These are phyloP conservation scores for Epinephelus malabaricus DNA, from an alignment of 2,797 vertebrate genomes.

Conservation along the genomic window DNA sequence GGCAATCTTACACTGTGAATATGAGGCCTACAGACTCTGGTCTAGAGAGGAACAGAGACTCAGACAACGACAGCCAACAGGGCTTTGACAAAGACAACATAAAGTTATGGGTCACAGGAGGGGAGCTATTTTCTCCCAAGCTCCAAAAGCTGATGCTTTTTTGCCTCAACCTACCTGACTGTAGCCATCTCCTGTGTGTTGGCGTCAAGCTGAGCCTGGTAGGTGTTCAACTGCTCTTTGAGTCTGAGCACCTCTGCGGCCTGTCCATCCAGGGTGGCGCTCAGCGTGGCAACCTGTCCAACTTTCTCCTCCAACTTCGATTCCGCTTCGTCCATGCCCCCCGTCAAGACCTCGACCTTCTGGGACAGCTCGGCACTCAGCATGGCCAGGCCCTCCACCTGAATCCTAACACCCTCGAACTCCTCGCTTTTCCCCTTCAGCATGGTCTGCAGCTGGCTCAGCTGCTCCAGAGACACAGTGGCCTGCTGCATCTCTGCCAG, in stretches of 20 bases:
- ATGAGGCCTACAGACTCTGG: conserved; percentile 30
- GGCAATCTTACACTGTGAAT: conserved; percentile 35
- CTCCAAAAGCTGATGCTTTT: conserved; percentile 27
- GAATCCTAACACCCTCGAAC: conserved; percentile 64
- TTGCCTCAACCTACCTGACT: conserved; percentile 70
- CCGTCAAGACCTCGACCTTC: conserved; percentile 58
- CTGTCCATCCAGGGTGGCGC: conserved; percentile 60
- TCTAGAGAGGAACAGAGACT: conserved; percentile 35
- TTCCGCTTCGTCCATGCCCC: conserved; percentile 48
- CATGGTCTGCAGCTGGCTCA: conserved; percentile 66
- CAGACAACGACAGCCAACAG: conserved; percentile 59
- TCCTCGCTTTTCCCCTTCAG: conserved; percentile 66
- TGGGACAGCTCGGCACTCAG: conserved; percentile 56
- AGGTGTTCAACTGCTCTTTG: conserved; percentile 61
- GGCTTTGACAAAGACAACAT: conserved; percentile 75
- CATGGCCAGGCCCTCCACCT: conserved; percentile 64
- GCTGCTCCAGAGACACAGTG: conserved; percentile 74
- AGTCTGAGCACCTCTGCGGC: conserved; percentile 59
- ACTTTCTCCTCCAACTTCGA: conserved; percentile 59
- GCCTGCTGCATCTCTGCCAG: conserved; percentile 79
- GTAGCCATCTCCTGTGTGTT: conserved; percentile 60
- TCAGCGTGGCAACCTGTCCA: conserved; percentile 43
- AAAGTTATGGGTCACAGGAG: conserved; percentile 74
- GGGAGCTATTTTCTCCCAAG: conserved; percentile 64
- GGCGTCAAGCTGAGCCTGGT: conserved; percentile 66